Percentiles rank a stretch among this genome's conserved stretches.
Evolutionary conservation across 1,140 invertebrate genomes (phyloP).

Genomic region (Battus philenor): DNA sequence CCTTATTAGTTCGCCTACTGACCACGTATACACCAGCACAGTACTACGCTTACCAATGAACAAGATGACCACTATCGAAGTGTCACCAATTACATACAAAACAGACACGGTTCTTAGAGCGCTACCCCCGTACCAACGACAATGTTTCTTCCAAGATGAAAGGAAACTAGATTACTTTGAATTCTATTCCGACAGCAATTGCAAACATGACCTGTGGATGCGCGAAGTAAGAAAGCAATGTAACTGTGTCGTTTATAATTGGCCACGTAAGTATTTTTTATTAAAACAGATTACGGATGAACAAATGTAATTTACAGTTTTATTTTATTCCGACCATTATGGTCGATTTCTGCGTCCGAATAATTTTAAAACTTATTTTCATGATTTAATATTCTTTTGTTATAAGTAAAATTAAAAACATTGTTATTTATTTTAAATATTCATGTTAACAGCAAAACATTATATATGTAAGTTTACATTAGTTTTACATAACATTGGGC

Average conservation of each 20-base stretch:
- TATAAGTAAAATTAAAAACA: not conserved
- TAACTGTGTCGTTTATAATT: constrained; percentile 56
- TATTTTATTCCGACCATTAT: not conserved
- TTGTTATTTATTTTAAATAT: no score
- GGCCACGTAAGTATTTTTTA: constrained; percentile 48
- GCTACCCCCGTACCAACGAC: constrained; percentile 63
- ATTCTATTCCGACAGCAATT: constrained; percentile 63
- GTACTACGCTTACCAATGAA: constrained; percentile 61
- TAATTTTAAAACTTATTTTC: not conserved
- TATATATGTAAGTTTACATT: no score
- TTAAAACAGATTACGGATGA: not conserved
- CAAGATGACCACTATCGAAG: constrained; percentile 61
- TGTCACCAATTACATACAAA: constrained; percentile 56
- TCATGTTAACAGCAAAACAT: no score
- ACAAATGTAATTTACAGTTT: not conserved
- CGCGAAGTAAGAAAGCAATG: constrained; percentile 41
- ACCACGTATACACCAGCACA: constrained; percentile 55
- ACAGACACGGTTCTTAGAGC: constrained; percentile 46
- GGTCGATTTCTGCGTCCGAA: not conserved
- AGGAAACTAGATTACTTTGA: constrained; percentile 63
- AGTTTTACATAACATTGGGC: no score
- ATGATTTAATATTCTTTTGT: not conserved
- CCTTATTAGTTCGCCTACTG: constrained; percentile 56
- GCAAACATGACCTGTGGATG: constrained; percentile 56
- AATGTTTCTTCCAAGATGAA: constrained; percentile 79